These are phyloP conservation scores for Sebastes oblongus DNA, from an alignment of 2,797 vertebrate genomes.

Conservation along the genomic window DNA sequence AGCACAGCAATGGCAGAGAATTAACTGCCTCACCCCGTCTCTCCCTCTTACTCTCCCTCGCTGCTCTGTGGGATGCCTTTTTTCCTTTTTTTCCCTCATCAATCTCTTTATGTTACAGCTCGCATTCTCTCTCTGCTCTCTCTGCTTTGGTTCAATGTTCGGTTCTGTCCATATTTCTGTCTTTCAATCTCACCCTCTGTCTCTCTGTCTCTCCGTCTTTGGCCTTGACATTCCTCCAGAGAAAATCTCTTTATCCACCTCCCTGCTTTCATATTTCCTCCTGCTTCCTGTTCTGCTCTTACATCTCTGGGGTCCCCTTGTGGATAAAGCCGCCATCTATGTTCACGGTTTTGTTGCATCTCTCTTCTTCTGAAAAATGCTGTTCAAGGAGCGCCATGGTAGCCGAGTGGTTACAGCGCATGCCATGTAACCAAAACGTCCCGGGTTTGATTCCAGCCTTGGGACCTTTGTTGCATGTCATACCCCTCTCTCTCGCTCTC, in stretches of 20 bases:
- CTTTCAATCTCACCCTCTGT: background rate
- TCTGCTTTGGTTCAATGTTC: conserved; percentile 21
- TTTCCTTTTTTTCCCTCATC: conserved; percentile 23
- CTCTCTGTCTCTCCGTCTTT: background rate
- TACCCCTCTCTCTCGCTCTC: background rate
- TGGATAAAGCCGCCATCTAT: conserved; percentile 41
- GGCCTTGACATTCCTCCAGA: conserved; percentile 34
- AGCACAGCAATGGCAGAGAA: conserved; percentile 56
- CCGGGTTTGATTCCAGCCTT: background rate
- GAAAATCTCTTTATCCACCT: conserved; percentile 48
- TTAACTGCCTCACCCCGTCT: conserved; percentile 59
- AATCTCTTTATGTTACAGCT: conserved; percentile 50
- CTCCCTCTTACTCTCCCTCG: conserved; percentile 31
- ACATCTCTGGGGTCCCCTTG: conserved; percentile 30
- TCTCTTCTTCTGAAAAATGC: conserved; percentile 23
- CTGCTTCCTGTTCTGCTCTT: conserved; percentile 41
- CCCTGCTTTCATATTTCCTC: conserved; percentile 44
- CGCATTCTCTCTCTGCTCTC: conserved; percentile 8
- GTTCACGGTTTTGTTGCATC: conserved; percentile 39
- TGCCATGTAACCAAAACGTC: background rate
- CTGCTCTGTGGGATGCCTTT: conserved; percentile 32
- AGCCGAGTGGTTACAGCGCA: background rate
- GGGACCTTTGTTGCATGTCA: background rate
- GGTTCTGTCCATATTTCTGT: conserved; percentile 17
- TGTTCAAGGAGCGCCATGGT: conserved; percentile 1